Evolutionary conservation across 2,888 invertebrate genomes (phyloP).

Genomic region (Pocota personata): DNA sequence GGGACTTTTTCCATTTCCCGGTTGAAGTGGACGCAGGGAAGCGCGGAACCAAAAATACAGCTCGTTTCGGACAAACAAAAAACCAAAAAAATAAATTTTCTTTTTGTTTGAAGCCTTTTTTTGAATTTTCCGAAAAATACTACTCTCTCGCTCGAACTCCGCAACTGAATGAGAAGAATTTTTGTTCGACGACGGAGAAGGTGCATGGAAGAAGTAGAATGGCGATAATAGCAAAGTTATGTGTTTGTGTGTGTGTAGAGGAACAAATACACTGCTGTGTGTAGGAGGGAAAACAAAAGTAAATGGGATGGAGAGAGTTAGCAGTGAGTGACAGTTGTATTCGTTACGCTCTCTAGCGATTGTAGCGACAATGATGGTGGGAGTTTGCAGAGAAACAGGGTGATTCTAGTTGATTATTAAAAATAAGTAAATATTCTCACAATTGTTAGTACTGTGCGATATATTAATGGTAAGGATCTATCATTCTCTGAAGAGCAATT

Average conservation of each 20-base stretch:
- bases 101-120: slow-evolving; percentile 57
- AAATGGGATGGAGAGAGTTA: slow-evolving; percentile 33
- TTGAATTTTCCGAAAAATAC: slow-evolving; percentile 63
- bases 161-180: slow-evolving; percentile 63
- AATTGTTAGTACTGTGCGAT: too few species aligned
- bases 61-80: slow-evolving; percentile 49
- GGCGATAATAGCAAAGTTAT: background rate
- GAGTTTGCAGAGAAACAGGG: background rate
- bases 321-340: background rate
- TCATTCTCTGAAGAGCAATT: too few species aligned
- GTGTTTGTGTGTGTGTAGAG: background rate
- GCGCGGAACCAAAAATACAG: background rate
- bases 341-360: slow-evolving; percentile 10
- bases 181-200: slow-evolving; percentile 29
- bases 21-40: slow-evolving; percentile 4
- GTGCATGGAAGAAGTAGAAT: slow-evolving; percentile 38
- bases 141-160: slow-evolving; percentile 69
- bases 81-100: slow-evolving; percentile 48
- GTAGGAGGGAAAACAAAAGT: slow-evolving; percentile 16
- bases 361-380: background rate
- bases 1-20: slow-evolving; percentile 2
- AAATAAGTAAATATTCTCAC: too few species aligned
- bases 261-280: background rate
- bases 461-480: too few species aligned
- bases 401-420: background rate